Base-by-base conservation (phyloP, 2,888 invertebrate genomes). In the Trimorus sp. region DNA sequence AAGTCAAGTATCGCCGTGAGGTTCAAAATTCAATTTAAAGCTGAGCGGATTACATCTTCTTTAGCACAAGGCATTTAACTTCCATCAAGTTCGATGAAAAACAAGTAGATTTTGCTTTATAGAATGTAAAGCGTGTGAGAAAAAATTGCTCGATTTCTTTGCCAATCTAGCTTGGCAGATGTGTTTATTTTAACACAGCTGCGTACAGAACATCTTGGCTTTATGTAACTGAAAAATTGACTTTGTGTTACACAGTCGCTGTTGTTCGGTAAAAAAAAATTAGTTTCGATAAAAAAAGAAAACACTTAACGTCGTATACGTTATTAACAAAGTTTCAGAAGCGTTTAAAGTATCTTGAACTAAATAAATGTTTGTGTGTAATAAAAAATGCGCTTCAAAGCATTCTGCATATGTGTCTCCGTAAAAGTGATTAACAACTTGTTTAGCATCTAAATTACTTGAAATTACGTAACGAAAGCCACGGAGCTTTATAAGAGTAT, bases 31-130 rank as follows among this genome's bases (percentile, higher is more conserved):
- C 71, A 79, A 84, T 82, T 82, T 82, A 8, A 74, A 79, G 68
- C 74, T 58, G 60, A 75, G 69, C 60, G 74, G 79, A 84, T 85
- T 83, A 84, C 79, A 82, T 76, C 79, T 78, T 77, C 82, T 86
- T 85, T 82, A 83, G 83, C 80, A 75, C 75, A 70, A 79, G 70
- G 82, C 79, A 85, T 88, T 89, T 86, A 85, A 87, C 88, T 87
- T 87, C 79, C 84, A 85, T 84, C 80, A 83, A 78, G 84, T 86
- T 84, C 86, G 83, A 85, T 86, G 85, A 79, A 84, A 86, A 88
- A 89, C 87, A 88, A 87, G 84, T 79, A 82, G 86, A 89, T 88
- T 86, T 86, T 79, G 78, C 87, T 89, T 85, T 77, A 82, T 36
- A 79, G 74, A 83, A 82, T 86, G 82, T 73, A 79, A 82, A 83